These are phyloP conservation scores for Acutogordius australiensis DNA, from an alignment of 2,888 invertebrate genomes.

Conservation along the genomic window DNA sequence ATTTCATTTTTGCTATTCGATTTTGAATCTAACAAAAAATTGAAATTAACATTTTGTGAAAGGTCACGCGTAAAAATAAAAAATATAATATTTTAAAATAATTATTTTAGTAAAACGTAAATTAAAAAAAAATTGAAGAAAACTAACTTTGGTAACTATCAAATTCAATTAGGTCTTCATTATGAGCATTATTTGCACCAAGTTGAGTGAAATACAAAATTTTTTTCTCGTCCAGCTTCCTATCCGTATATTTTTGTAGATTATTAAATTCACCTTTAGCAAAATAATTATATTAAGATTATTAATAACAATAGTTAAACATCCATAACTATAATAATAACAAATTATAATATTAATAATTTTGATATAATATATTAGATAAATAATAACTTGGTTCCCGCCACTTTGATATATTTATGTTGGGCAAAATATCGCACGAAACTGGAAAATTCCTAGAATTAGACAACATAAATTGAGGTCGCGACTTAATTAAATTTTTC, in stretches of 20 bases:
- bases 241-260: neutral
- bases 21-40: too few species aligned
- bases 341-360: neutral
- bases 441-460: neutral
- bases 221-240: neutral
- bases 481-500: too few species aligned
- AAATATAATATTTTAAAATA: too few species aligned
- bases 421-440: neutral
- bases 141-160: neutral
- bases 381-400: neutral
- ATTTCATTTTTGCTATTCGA: too few species aligned
- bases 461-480: too few species aligned
- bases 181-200: conserved; percentile 8
- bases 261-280: neutral
- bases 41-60: too few species aligned
- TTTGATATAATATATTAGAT: neutral
- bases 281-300: neutral
- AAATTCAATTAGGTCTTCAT: neutral
- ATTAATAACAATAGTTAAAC: neutral
- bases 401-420: neutral
- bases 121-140: too few species aligned
- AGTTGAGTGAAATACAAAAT: conserved; percentile 6
- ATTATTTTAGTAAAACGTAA: too few species aligned
- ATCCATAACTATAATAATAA: too few species aligned
- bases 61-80: too few species aligned